A percentile compares a stretch with the other conserved stretches of the same genome.
Conservation (phyloP, 2,888 invertebrate species). For the Phasia obesa region DNA sequence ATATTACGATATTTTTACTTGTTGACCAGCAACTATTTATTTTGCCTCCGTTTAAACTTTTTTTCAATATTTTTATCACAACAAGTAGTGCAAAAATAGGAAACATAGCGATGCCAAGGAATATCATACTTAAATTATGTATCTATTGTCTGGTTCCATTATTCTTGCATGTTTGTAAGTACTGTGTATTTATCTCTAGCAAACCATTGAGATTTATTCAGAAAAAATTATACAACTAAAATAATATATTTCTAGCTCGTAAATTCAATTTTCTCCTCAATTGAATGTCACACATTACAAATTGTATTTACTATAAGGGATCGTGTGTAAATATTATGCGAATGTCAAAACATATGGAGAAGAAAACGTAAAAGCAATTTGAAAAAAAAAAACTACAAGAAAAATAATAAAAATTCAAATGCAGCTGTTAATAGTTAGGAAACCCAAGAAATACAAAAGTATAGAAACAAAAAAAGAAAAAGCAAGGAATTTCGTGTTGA, state of each 20-base stretch:
- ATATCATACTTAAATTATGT: slow-evolving; percentile 19
- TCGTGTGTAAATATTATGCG: slow-evolving; percentile 74
- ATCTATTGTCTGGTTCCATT: neutral
- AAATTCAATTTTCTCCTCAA: slow-evolving; percentile 78
- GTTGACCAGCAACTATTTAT: too few relatives aligned
- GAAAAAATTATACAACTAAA: slow-evolving; percentile 25
- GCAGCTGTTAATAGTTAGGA: slow-evolving; percentile 56
- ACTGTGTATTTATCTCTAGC: neutral
- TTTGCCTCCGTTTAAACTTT: too few relatives aligned
- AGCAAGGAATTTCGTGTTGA: slow-evolving; percentile 36
- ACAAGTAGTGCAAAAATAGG: too few relatives aligned
- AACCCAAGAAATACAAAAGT: slow-evolving; percentile 68
- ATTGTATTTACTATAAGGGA: slow-evolving; percentile 74
- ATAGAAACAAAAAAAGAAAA: slow-evolving; percentile 40
- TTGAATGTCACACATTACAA: slow-evolving; percentile 76
- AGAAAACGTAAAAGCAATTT: slow-evolving; percentile 32
- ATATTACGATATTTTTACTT: too few relatives aligned
- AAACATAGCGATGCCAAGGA: neutral
- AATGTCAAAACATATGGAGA: slow-evolving; percentile 62
- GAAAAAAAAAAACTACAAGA: neutral
- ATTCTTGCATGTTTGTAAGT: neutral
- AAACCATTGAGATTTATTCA: slow-evolving; percentile 10
- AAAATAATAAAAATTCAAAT: slow-evolving; percentile 43
- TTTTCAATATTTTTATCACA: too few relatives aligned
- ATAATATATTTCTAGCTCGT: slow-evolving; percentile 72